Evolutionary conservation across 2,797 vertebrate species (phyloP), one percentile per base, ranked within the genome.

Genomic region (Hephaestus fuliginosus): DNA sequence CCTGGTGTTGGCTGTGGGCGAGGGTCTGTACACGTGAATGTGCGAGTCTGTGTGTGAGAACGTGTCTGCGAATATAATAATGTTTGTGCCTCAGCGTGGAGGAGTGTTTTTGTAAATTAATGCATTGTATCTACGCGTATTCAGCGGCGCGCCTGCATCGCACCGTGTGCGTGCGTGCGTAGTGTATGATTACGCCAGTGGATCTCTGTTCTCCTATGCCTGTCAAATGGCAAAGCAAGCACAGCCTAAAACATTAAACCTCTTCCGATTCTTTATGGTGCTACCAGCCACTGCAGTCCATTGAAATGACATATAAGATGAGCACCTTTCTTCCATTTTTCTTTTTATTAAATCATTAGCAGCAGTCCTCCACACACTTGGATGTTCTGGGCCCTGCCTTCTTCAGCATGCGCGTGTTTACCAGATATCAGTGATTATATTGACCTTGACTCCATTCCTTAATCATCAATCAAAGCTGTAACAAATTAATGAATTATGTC

Each of bases 1-100:
- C 69, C 53, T 66, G 76, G 62, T 76, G 71, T 85, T 76, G 72
- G 65, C 77, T 28, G 39, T 20, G 51, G 60, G 73, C 63, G 14
- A 39, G 36, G 39, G 36, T 83, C 22, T 51, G 57, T 25, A 17
- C 64, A 49, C 7, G 33, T 60, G 41, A 43, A 39, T 9, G 72
- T 63, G 87, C 78, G 18, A 20, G 46, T 46, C 17, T 62, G 60
- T 60, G 39, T 69, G 41, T 39, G 33, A 69, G 17, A 0, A 61
- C 36, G 33, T 25, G 66, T 30, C 36, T 25, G 0, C 61, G 58
- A 60, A 75, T 74, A 68, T 44, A 78, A 66, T 8, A 22, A 1
- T 36, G 7, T 51, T 22, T 10, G 1, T 33, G 17, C 76, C 58
- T 3, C 17, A 5, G 51, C 55, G 43, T 48, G 3, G 70, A 52